Base-by-base conservation (phyloP, 2,797 vertebrate species). In the Varecia variegata region DNA sequence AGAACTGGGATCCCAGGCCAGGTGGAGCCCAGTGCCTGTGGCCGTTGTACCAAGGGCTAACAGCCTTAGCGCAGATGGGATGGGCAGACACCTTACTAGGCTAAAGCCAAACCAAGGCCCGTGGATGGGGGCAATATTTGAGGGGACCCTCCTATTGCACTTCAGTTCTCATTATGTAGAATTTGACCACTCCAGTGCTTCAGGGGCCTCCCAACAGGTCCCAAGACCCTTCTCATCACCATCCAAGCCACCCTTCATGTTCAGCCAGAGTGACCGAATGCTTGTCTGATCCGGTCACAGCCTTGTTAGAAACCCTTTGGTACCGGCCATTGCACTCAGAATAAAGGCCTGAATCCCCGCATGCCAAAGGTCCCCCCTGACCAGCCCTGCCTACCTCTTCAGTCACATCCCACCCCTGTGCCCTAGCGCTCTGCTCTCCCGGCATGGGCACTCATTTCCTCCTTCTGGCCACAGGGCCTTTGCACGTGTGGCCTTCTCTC, bases 11-110 rank as follows among this genome's bases (percentile, higher is more conserved):
- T 56, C 45, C n/a, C 4, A 32, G 43, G 32, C 27, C 32, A 81
- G 38, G 14, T 43, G n/a, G 52, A 86, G 23, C 20, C n/a, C 43
- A 40, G 2, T 0, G 0, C 13, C 20, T 1, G 0, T 32, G 67
- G 60, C 35, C 45, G 85, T 82, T 60, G 17, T 35, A 25, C 71
- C 3, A 43, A 73, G 73, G 67, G 25, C 38, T 70, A 35, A 20
- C 18, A 30, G 40, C 0, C 0, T 43, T n/a, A 23, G 32, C 17
- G 35, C 10, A 2, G 18, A 11, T 32, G 52, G 12, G 11, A 9
- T 7, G 21, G 27, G 9, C n/a, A 50, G 73, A 8, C 43, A 27
- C 56, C 21, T 76, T 25, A 20, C 25, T 11, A 43, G 15, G 40
- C 11, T 40, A 30, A 70, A 27, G 7, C 47, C 32, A 15, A 43